phyloP scores from a whole-genome alignment of 2,113 vertebrate genomes.

The Petrocephalus zakoni region DNA sequence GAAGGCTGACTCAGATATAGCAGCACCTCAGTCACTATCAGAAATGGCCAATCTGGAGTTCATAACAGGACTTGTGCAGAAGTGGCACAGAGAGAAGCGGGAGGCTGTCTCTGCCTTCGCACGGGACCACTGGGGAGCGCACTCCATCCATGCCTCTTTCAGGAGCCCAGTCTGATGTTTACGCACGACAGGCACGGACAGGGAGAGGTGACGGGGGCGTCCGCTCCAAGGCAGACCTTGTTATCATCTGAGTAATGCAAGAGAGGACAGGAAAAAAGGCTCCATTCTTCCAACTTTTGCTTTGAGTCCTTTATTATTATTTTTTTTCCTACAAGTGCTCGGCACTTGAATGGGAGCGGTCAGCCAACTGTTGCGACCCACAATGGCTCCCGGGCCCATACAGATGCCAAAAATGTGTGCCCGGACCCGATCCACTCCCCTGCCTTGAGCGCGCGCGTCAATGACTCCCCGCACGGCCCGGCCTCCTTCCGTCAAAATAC shows the following conservation, averaged over 20 bases:
- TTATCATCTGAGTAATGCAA: constrained; percentile 41
- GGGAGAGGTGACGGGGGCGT: not conserved
- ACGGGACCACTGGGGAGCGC: not conserved
- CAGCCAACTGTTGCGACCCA: constrained; percentile 67
- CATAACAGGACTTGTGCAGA: not conserved
- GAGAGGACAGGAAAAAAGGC: constrained; percentile 30
- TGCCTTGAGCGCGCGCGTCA: not conserved
- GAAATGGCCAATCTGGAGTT: not conserved
- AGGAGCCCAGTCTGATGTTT: not conserved
- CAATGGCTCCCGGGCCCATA: constrained; percentile 67
- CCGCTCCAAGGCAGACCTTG: constrained; percentile 40
- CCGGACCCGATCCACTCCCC: constrained; percentile 36
- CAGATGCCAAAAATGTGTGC: constrained; percentile 66
- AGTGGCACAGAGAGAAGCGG: not conserved
- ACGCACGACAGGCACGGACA: not conserved
- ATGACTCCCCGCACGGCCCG: not conserved
- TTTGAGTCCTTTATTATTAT: constrained; percentile 31
- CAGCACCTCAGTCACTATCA: not conserved
- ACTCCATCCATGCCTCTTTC: not conserved
- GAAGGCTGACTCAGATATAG: not conserved
- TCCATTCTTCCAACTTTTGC: constrained; percentile 64
- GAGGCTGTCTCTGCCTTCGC: not conserved
- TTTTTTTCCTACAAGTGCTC: constrained; percentile 46
- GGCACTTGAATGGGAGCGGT: constrained; percentile 59
- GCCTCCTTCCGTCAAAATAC: not conserved